Evolutionary conservation across 2,888 invertebrate species (phyloP), one percentile per base, ranked within the genome.

Genomic region (Adelphocoris suturalis): DNA sequence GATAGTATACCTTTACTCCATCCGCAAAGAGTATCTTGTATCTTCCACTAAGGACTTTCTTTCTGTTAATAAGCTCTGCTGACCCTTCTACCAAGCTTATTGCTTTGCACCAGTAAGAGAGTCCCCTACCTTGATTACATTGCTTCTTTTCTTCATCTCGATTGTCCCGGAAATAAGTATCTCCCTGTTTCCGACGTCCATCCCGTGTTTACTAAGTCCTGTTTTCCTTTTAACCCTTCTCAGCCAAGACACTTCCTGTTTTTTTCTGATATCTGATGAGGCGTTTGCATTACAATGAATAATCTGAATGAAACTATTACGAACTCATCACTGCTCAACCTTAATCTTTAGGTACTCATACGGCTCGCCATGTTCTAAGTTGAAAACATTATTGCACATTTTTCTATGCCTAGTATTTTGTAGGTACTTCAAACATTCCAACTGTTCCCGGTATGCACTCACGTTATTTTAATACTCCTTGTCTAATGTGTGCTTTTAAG

Each of bases 91-190:
- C 68, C 68, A 13, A 19, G 19, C 82, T 82, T 82, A 82, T 82
- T 82, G 82, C 82, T 52, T 82, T 28, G 47, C 47, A 19, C 52
- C 52, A 27, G 48, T 48, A 82, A 48, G 48, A 27, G 68, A 68
- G 68, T 68, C 23, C 52, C 23, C 82, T 14, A 48, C 48, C 48
- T 82, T 82, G 82, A 82, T 82, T 82, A 48, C 48, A 82, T 82
- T 82, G 82, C 82, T 52, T n/a, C 48, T 82, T 82, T 48, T 82
- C 48, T 82, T 82, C 27, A 82, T 82, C 82, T 82, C 47, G 47
- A 52, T 82, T 82, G 52, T 48, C 82, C 48, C 82, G 27, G 82
- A 52, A 48, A 82, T 82, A 82, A 82, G 82, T 48, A 27, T 27
- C 82, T 4, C 2, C 48, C 13, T 52, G 19, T 27, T 52, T 82